Evolutionary conservation across 2,888 invertebrate species (phyloP).

Genomic region (Drosophila tripunctata): DNA sequence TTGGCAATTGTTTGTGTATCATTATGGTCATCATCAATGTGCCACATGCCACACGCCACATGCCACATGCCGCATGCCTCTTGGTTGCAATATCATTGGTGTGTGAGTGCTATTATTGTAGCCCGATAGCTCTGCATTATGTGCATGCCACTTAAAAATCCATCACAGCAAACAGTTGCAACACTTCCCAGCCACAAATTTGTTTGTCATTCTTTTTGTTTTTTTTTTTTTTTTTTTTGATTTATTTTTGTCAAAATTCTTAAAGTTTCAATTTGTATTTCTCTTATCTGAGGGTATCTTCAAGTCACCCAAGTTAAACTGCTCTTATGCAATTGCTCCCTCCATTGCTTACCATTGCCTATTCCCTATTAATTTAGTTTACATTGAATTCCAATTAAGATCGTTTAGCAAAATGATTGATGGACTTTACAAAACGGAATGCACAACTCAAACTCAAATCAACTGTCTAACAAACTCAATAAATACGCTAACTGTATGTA

Average conservation of each 20-base stretch:
- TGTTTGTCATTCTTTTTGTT: not conserved
- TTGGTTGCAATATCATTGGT: conserved; percentile 10
- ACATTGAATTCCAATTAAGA: conserved; percentile 46
- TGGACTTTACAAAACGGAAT: conserved; percentile 24
- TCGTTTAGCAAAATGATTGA: conserved; percentile 44
- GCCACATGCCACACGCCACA: conserved; percentile 25
- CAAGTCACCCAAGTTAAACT: not conserved
- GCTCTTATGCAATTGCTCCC: too few species aligned
- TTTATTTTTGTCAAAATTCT: not conserved
- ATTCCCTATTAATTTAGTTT: conserved; percentile 8
- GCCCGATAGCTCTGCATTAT: conserved; percentile 19
- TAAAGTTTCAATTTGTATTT: too few species aligned
- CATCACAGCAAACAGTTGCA: not conserved
- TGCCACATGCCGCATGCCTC: conserved; percentile 26
- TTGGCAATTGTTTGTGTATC: conserved; percentile 75
- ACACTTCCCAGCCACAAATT: not conserved
- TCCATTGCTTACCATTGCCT: too few species aligned
- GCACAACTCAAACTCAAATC: conserved; percentile 12
- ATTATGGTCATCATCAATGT: conserved; percentile 72
- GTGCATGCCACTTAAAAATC: conserved; percentile 12
- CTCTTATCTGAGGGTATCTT: not conserved
- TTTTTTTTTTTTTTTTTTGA: not conserved
- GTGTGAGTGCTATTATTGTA: conserved; percentile 26
- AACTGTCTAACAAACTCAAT: too few species aligned
- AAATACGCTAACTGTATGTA: too few species aligned